Evolutionary conservation across 2,113 vertebrate species (phyloP), one percentile per base, ranked within the genome.

Genomic region (Phalacrocorax aristotelis): DNA sequence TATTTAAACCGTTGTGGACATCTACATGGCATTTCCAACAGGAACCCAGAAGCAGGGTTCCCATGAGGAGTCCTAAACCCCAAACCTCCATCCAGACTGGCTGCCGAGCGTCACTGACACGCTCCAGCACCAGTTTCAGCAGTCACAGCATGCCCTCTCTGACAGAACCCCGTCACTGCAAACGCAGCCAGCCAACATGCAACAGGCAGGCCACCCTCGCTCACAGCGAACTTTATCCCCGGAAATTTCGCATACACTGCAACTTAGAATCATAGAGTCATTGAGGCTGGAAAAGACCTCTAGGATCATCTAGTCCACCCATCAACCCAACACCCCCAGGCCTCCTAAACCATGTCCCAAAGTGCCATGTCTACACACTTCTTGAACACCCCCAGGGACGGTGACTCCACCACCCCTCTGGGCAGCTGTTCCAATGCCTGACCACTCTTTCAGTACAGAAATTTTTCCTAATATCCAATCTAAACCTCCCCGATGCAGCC

Each of bases 31-130:
- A 30, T 58, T 42, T 89, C 34, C 80, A 55, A 60, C 20, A 80
- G 55, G 11, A 8, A 60, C 7, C 20, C 6, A 1, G 0, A 1
- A 29, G 64, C 51, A 32, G 29, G 9, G 52, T 15, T 92, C 54
- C 78, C 15, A 6, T 1, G 3, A 40, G 55, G 51, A 72, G 23
- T 18, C 55, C 51, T 51, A 70, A 60, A 80, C 10, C 61, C 64
- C 77, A 89, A 71, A 78, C 55, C 70, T 90, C 60, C 71, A 30
- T 12, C 71, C 76, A 82, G 58, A 20, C n/a, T 1, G 1, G 21
- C 49, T 19, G 34, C 14, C 0, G 7, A 64, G 79, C 3, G 1
- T 74, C 83, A 7, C 42, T 17, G 6, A 5, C 1, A 1, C 21
- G 57, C 48, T 60, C 46, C 82, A 40, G 79, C 79, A 46, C 52